Evolutionary conservation across 2,888 invertebrate genomes (phyloP).

Genomic region (Stegophylla sp.): DNA sequence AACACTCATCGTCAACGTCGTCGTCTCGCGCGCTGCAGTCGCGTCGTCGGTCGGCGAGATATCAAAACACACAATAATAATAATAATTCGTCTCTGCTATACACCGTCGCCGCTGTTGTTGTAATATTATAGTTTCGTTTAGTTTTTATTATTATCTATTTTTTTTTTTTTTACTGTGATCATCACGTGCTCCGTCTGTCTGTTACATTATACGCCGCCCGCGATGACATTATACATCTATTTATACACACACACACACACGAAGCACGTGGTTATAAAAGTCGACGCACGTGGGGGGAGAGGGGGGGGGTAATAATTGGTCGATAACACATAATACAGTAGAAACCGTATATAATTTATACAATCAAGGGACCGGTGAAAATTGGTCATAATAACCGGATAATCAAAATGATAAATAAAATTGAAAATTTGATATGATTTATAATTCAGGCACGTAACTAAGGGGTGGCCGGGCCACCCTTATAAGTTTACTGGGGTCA

Average conservation of each 20-base stretch:
- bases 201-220: background rate
- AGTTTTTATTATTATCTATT: too few relatives aligned
- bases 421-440: background rate
- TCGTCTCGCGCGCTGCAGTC: background rate
- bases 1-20: slow-evolving; percentile 31
- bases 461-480: background rate
- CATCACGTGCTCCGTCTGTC: slow-evolving; percentile 28
- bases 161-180: background rate
- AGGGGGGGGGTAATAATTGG: too few relatives aligned
- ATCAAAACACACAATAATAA: slow-evolving; percentile 57
- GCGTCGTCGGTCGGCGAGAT: slow-evolving; percentile 28
- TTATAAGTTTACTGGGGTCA: too few relatives aligned
- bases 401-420: background rate
- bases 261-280: too few relatives aligned
- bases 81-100: too few relatives aligned
- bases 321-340: too few relatives aligned
- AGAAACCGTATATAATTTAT: too few relatives aligned
- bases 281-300: too few relatives aligned
- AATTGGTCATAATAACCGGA: background rate
- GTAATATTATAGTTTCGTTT: too few relatives aligned
- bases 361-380: too few relatives aligned
- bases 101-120: too few relatives aligned
- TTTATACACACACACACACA: background rate
- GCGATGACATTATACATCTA: slow-evolving; percentile 2
- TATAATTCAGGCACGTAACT: background rate